Base-by-base conservation (phyloP, 2,113 vertebrate genomes). In the Hippocampus barbouri region DNA sequence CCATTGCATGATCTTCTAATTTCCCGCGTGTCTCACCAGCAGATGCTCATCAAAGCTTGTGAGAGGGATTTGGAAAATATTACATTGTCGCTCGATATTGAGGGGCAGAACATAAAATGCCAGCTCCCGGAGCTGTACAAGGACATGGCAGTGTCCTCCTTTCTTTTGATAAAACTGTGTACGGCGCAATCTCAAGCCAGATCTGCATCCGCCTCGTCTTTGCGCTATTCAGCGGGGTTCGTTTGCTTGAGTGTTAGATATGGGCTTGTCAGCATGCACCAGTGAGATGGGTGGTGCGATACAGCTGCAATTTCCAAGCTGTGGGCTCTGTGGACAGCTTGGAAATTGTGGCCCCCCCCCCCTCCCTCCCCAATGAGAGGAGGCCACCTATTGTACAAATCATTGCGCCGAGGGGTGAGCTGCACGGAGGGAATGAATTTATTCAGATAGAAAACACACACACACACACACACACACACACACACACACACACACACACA, bases 291-390 rank as follows among this genome's bases (percentile, higher is more conserved):
- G 45, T 68, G 49, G 57, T 73, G 65, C 76, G 79, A 87, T 83
- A 73, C 74, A 78, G 74, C 68, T 71, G 75, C 79, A 85, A 83
- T 87, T 80, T 85, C 66, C 51, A 76, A 71, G 70, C 57, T 78
- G 61, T 57, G 60, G 62, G 53, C 65, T 72, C 77, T 75, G 38
- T 73, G 0, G 21, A 79, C 77, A 84, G 34, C 34, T 80, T 78
- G 72, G 47, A 83, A 87, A 38, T 38, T 38, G 34, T 38, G 34
- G 34, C 5, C 81, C 79, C 66, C 81, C 79, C 66, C 76, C 73
- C 65, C 34, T 38, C 34, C 63, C 51, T 43, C 49, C 54, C 59
- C 56, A 30, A 60, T 79, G 76, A 67, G 78, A 83, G 79, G 62
- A 68, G 68, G 72, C 56, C 51, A 75, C 76, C 72, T 65, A 71